A percentile compares a stretch with the other conserved stretches of the same genome.
phyloP scores from a whole-genome alignment of 2,113 vertebrate species.

The Bothrops jararaca region DNA sequence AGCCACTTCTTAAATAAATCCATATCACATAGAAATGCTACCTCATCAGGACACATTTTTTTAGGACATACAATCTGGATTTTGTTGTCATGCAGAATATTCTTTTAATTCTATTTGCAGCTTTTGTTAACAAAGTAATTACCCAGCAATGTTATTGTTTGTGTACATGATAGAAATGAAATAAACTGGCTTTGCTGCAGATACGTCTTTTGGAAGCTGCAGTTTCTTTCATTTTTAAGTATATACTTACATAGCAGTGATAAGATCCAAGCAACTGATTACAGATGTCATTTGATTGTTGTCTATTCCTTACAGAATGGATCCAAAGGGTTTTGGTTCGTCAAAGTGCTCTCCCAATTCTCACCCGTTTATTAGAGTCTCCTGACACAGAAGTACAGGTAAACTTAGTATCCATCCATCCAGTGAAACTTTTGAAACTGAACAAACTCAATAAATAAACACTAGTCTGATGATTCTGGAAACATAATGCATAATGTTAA shows the following conservation, averaged over 20 bases:
- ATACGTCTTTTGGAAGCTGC: neutral
- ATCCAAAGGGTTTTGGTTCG: conserved; percentile 69
- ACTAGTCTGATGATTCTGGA: neutral
- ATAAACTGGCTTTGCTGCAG: neutral
- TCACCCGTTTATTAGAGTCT: conserved; percentile 75
- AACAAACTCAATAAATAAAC: neutral
- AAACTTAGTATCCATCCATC: conserved; percentile 10
- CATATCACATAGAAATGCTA: neutral
- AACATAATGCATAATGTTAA: neutral
- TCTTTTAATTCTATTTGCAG: neutral
- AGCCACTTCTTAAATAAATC: neutral
- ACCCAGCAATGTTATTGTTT: neutral
- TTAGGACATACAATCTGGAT: neutral
- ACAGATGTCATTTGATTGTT: neutral
- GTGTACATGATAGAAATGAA: neutral
- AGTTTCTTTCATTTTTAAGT: neutral
- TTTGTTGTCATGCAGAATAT: neutral
- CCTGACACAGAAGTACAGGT: conserved; percentile 77
- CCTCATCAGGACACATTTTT: neutral
- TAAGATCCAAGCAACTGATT: neutral
- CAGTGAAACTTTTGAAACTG: conserved; percentile 18
- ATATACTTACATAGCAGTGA: neutral
- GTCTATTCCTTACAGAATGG: conserved; percentile 60
- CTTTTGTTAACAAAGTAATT: neutral
- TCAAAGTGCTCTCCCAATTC: conserved; percentile 74